Evolutionary conservation across 2,888 invertebrate species (phyloP), one percentile per base, ranked within the genome.

Genomic region (Zonitis immaculata): DNA sequence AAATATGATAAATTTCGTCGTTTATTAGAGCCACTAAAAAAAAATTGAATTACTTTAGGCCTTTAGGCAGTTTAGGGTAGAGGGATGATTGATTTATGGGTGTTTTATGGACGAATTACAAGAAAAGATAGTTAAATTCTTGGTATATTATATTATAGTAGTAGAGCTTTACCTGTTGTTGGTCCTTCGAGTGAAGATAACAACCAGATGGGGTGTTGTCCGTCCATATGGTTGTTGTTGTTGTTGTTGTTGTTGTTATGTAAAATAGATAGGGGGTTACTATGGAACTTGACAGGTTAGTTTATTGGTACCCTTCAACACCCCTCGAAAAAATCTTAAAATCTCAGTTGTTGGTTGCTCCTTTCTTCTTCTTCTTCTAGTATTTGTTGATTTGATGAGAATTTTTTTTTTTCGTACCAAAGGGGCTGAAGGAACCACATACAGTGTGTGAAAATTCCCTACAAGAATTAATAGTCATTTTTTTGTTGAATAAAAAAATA

Each of bases 251-350:
- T 6, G 35, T 35, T 35, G 35, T 35, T 16, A 35, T 35, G 35
- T 35, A 35, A 35, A 35, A 16, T 35, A 14, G 35, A n/a, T n/a
- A 14, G 12, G 7, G 14, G 35, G 16, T 27, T 27, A 2, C 27
- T 27, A 27, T 8, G 4, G 3, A 8, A 35, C 16, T 35, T 35
- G 35, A 35, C 35, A 35, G 35, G 35, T 35, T 35, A 35, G 3
- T 35, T 35, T 35, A 35, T 35, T 35, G 35, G 35, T 35, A 16
- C 35, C 35, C 35, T 35, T 35, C 35, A 35, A 35, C 35, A 35
- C 35, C 35, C 35, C 35, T 16, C 7, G 12, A 35, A 16, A 16
- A 35, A 35, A n/a, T n/a, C n/a, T n/a, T n/a, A 8, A 27, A 27
- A 27, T 2, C 27, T 2, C 9, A 6, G 8, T 16, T 8, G 8